Percentiles rank a stretch among this genome's conserved stretches.
These are phyloP conservation scores for Rhagonycha lutea DNA, from an alignment of 2,888 invertebrate genomes.

Conservation along the genomic window DNA sequence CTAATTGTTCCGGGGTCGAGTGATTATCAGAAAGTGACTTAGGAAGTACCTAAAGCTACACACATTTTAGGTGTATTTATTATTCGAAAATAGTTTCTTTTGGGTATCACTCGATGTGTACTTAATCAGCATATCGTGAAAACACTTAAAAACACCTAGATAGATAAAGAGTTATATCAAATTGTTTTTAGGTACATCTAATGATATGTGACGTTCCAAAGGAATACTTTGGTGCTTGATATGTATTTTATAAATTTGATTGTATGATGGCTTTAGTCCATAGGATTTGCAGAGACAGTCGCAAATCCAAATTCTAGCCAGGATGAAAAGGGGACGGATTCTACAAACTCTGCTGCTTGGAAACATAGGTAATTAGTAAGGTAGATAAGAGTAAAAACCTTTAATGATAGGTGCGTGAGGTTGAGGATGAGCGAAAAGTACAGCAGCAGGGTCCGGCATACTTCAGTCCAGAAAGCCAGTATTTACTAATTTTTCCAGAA, in stretches of 20 bases:
- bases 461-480: constrained; percentile 93
- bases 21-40: constrained; percentile 6
- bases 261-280: constrained; percentile 42
- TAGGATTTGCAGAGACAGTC: constrained; percentile 47
- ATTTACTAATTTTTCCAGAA: constrained; percentile 92
- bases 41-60: background rate
- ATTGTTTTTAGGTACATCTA: constrained; percentile 26
- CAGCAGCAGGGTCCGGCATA: constrained; percentile 59
- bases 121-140: constrained; percentile 32
- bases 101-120: constrained; percentile 38
- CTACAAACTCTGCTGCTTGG: constrained; percentile 53
- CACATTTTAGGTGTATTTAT: constrained; percentile 41
- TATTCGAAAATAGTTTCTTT: constrained; percentile 35
- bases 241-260: constrained; percentile 52
- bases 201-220: constrained; percentile 47
- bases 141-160: constrained; percentile 45
- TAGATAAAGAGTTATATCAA: constrained; percentile 39
- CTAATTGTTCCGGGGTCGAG: constrained; percentile 49
- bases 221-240: constrained; percentile 48
- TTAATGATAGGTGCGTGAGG: constrained; percentile 70
- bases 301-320: constrained; percentile 28
- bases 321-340: constrained; percentile 37
- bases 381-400: constrained; percentile 68
- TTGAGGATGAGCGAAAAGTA: constrained; percentile 69
- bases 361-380: constrained; percentile 36